These are phyloP conservation scores for Lasioglossum zephyrum DNA, from an alignment of 2,888 invertebrate genomes.

Conservation along the genomic window DNA sequence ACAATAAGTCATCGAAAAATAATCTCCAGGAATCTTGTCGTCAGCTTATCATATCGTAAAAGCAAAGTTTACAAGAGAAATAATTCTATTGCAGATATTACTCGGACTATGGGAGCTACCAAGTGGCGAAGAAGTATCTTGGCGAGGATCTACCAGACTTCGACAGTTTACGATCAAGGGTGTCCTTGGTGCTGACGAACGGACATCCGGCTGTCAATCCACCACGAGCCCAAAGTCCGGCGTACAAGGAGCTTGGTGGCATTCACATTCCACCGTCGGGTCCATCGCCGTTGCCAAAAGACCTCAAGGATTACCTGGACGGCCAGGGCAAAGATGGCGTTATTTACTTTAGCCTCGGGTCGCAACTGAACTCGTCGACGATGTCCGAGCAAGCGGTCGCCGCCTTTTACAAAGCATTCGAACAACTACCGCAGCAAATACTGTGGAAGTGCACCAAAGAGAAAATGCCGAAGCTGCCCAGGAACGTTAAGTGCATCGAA, in stretches of 20 bases:
- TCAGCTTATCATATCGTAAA: no score
- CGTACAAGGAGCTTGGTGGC: slow-evolving; percentile 86
- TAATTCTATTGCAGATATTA: slow-evolving; percentile 28
- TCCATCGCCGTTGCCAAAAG: slow-evolving; percentile 30
- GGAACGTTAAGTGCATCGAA: slow-evolving; percentile 77
- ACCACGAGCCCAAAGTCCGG: slow-evolving; percentile 84
- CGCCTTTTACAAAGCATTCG: slow-evolving; percentile 70
- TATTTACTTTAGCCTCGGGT: slow-evolving; percentile 68
- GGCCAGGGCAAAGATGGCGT: slow-evolving; percentile 48
- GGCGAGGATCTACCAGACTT: slow-evolving; percentile 80
- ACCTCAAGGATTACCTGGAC: slow-evolving; percentile 62
- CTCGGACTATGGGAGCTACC: slow-evolving; percentile 55
- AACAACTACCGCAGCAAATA: slow-evolving; percentile 72
- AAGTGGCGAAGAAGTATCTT: slow-evolving; percentile 68
- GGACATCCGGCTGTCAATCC: slow-evolving; percentile 84
- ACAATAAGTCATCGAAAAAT: not conserved
- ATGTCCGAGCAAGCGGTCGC: slow-evolving; percentile 63
- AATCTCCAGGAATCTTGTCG: no score
- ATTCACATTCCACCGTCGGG: slow-evolving; percentile 84
- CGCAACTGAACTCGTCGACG: slow-evolving; percentile 60
- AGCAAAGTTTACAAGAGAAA: not conserved
- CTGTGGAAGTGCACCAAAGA: slow-evolving; percentile 71
- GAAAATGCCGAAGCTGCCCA: slow-evolving; percentile 71
- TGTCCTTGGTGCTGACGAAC: slow-evolving; percentile 85
- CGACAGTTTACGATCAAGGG: slow-evolving; percentile 83